A percentile compares a stretch with the other conserved stretches of the same genome.
These are phyloP conservation scores for Emydocephalus ijimae DNA, from an alignment of 2,113 vertebrate genomes.

Conservation along the genomic window DNA sequence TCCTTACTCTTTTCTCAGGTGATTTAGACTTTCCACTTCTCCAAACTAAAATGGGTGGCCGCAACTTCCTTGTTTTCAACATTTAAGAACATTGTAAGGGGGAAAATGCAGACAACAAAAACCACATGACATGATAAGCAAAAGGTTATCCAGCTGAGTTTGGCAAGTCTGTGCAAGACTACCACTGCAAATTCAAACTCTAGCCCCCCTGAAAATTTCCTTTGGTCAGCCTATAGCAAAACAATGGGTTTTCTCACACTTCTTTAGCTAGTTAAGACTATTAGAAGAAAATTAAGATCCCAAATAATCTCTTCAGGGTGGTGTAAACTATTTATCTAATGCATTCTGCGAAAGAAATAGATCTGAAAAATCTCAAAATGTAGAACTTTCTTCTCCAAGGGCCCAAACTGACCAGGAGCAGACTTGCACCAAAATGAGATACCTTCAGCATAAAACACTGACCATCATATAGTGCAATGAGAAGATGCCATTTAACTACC, in stretches of 20 bases:
- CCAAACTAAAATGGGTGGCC: neutral
- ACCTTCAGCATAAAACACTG: neutral
- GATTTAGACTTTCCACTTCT: neutral
- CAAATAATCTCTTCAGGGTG: neutral
- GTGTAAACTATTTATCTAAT: neutral
- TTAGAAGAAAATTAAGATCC: neutral
- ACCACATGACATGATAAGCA: neutral
- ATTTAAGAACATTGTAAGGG: neutral
- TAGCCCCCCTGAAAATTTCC: neutral
- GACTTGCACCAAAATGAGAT: neutral
- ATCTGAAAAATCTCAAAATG: neutral
- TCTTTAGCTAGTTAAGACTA: neutral
- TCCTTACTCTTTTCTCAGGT: neutral
- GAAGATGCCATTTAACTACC: neutral
- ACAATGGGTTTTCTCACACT: neutral
- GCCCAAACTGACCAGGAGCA: neutral
- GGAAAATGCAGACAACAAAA: neutral
- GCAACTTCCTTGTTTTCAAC: neutral
- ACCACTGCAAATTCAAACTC: neutral
- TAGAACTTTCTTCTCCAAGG: neutral
- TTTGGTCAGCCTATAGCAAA: neutral
- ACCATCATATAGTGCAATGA: neutral
- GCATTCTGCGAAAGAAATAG: neutral
- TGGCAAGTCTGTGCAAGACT: neutral
- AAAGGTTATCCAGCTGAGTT: neutral